Conservation (phyloP, 2,888 invertebrate species). For the Spodoptera littoralis region DNA sequence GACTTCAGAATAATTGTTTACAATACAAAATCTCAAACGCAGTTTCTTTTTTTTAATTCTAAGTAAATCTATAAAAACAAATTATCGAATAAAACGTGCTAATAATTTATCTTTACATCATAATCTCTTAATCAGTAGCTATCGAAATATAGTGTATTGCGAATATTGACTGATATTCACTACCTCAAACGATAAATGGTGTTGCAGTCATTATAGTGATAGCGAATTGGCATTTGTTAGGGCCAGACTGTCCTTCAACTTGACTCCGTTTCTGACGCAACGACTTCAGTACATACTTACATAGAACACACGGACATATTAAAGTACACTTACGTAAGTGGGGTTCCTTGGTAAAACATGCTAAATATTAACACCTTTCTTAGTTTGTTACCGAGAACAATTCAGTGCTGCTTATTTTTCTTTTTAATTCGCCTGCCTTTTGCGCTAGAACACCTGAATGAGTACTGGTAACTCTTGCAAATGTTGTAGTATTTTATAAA, state of each 20-base stretch:
- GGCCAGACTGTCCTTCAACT: constrained; percentile 39
- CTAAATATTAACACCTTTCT: constrained; percentile 1
- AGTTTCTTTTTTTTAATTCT: too few species aligned
- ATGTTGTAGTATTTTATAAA: too few species aligned
- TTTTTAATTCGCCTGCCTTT: background rate
- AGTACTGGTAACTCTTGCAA: background rate
- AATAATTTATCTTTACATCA: constrained; percentile 30
- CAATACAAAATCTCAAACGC: too few species aligned
- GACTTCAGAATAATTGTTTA: too few species aligned
- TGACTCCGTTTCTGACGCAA: constrained; percentile 31
- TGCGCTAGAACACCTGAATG: background rate
- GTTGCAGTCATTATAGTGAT: constrained; percentile 25
- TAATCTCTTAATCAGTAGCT: constrained; percentile 28
- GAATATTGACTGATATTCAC: constrained; percentile 30
- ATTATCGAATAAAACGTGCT: constrained; percentile 8
- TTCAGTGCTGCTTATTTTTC: background rate
- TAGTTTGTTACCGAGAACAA: constrained; percentile 5
- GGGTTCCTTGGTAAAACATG: constrained; percentile 2
- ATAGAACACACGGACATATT: too few species aligned
- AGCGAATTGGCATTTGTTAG: constrained; percentile 1
- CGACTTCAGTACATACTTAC: background rate
- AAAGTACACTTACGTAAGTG: too few species aligned
- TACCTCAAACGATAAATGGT: constrained; percentile 35
- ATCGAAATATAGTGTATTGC: constrained; percentile 21
- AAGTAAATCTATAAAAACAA: background rate